Conservation (phyloP, 2,888 invertebrate genomes). For the Incurvaria masculella region DNA sequence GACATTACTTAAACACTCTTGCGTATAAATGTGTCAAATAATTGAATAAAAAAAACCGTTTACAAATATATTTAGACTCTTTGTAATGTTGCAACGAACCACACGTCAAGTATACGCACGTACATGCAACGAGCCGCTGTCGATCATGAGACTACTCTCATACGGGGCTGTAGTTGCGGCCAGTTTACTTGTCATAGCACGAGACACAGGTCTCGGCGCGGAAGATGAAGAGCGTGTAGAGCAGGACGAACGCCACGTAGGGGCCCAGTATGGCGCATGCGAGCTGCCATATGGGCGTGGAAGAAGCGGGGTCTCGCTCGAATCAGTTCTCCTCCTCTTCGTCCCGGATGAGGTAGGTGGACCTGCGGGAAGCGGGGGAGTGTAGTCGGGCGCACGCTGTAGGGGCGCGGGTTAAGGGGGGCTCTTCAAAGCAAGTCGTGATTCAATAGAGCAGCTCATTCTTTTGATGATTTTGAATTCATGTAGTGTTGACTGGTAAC, state of each 20-base stretch:
- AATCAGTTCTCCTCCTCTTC: conserved; percentile 68
- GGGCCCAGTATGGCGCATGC: conserved; percentile 35
- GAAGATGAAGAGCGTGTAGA: conserved; percentile 28
- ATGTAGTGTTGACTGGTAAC: neutral
- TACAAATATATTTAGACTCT: too few relatives aligned
- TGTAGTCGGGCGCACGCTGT: conserved; percentile 83
- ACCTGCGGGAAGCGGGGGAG: conserved; percentile 87
- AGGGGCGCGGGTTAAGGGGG: conserved; percentile 68
- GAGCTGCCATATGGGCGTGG: conserved; percentile 47
- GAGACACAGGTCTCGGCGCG: neutral
- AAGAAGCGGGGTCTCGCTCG: conserved; percentile 33
- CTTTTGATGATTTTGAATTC: neutral
- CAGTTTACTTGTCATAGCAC: neutral
- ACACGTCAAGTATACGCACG: too few relatives aligned
- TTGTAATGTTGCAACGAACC: too few relatives aligned
- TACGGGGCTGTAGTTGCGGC: neutral
- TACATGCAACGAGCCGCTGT: too few relatives aligned
- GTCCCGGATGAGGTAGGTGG: conserved; percentile 80
- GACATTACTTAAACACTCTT: too few relatives aligned
- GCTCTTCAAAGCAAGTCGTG: neutral
- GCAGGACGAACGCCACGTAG: conserved; percentile 34
- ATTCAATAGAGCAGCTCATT: neutral
- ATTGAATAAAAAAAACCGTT: too few relatives aligned
- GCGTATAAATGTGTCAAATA: too few relatives aligned
- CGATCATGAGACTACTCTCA: neutral